Conservation (phyloP, 2,113 vertebrate genomes). For the Rhinogobius similis region DNA sequence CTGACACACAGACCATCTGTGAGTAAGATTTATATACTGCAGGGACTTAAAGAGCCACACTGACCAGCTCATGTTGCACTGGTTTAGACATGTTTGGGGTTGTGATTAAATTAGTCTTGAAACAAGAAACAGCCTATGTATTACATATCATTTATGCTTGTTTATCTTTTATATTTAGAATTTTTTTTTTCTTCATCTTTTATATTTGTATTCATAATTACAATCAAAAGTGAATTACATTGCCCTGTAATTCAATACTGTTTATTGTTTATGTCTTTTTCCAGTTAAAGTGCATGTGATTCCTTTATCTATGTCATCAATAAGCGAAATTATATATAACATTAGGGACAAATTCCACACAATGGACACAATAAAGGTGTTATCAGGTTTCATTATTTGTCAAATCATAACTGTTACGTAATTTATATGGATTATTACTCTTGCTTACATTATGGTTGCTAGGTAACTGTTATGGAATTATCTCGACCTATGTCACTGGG, state of each 20-base stretch:
- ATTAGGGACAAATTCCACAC: too few species aligned
- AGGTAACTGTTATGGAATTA: too few species aligned
- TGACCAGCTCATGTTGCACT: conserved; percentile 45
- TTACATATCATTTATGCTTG: neutral
- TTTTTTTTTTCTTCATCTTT: too few species aligned
- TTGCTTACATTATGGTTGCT: too few species aligned
- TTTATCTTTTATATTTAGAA: neutral
- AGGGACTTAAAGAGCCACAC: conserved; percentile 47
- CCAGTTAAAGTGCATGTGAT: too few species aligned
- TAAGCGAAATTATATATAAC: too few species aligned
- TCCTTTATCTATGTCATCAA: too few species aligned
- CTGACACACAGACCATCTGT: conserved; percentile 17
- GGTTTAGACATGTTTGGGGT: conserved; percentile 32
- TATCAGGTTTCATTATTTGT: too few species aligned
- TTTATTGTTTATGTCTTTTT: neutral
- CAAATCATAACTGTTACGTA: too few species aligned
- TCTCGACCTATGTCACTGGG: too few species aligned
- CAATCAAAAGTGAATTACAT: conserved; percentile 24
- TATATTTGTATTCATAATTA: neutral
- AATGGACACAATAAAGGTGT: too few species aligned
- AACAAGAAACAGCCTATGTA: neutral
- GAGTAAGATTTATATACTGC: conserved; percentile 41
- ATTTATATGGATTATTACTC: too few species aligned
- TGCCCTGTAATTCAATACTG: neutral
- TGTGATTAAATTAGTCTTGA: conserved; percentile 22